Percentiles rank a stretch among this genome's conserved stretches.
Evolutionary conservation across 2,113 vertebrate species (phyloP).

Genomic region (Sminthopsis crassicaudata): DNA sequence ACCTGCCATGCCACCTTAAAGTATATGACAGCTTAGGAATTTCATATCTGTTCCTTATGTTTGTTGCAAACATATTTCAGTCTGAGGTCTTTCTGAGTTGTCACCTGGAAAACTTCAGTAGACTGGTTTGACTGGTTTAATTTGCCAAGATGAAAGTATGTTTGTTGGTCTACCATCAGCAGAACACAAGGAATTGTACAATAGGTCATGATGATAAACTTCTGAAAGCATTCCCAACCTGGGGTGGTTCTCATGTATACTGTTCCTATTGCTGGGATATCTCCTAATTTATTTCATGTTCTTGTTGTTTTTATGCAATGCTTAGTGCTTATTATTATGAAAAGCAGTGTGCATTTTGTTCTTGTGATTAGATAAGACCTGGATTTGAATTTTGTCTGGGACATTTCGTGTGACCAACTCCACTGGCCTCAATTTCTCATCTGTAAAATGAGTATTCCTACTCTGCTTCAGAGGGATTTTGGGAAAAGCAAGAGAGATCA

Average conservation of each 20-base stretch:
- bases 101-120: neutral
- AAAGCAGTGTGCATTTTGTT: neutral
- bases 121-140: neutral
- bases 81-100: neutral
- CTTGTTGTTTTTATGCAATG: neutral
- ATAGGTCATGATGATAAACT: neutral
- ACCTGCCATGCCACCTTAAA: neutral
- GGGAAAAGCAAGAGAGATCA: constrained; percentile 4
- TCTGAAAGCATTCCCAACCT: neutral
- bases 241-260: neutral
- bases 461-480: neutral
- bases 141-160: neutral
- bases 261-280: neutral
- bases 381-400: neutral
- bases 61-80: too few relatives aligned
- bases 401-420: neutral
- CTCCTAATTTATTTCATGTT: neutral
- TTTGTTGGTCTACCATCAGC: neutral
- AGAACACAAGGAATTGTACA: neutral
- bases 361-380: neutral
- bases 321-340: neutral
- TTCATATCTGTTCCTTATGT: neutral
- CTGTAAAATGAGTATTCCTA: constrained; percentile 34
- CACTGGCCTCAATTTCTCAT: neutral
- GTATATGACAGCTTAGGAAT: too few relatives aligned